Evolutionary conservation across 1,140 invertebrate genomes (phyloP).

Genomic region (Lordiphosa clarofinis): DNA sequence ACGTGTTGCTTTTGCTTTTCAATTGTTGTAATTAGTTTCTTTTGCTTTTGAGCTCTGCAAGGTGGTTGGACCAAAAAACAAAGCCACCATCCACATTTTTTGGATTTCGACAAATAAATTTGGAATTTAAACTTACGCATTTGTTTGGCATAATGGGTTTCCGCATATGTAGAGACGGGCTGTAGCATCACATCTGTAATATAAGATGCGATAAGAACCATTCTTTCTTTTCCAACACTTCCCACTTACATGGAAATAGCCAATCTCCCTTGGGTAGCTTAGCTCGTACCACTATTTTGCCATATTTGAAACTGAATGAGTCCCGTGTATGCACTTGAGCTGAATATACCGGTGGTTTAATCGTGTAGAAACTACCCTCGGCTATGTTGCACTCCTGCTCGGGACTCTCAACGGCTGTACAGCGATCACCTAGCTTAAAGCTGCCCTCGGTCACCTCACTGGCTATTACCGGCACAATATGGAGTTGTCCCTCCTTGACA

Average conservation of each 20-base stretch:
- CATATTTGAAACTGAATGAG: constrained; percentile 60
- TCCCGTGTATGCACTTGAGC: constrained; percentile 58
- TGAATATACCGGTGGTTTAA: constrained; percentile 58
- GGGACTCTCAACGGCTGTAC: constrained; percentile 50
- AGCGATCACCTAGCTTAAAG: constrained; percentile 52
- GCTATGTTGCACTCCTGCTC: constrained; percentile 50
- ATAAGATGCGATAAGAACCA: not conserved
- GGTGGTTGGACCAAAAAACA: no score
- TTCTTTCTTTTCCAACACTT: not conserved
- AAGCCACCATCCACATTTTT: no score
- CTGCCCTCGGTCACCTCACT: constrained; percentile 39
- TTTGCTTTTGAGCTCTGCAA: no score
- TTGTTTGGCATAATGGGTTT: constrained; percentile 57
- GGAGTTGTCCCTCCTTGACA: constrained; percentile 49
- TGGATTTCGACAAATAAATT: no score
- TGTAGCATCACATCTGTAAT: constrained; percentile 61
- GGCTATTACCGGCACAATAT: constrained; percentile 50
- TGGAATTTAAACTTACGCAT: constrained; percentile 40
- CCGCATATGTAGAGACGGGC: constrained; percentile 56
- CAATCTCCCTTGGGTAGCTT: constrained; percentile 64
- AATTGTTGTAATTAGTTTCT: no score
- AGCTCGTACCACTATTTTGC: constrained; percentile 56
- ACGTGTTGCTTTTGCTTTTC: no score
- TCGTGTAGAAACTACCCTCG: constrained; percentile 42
- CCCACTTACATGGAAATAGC: constrained; percentile 55